phyloP scores from a whole-genome alignment of 92 coral and sea anemone genomes.

The Diadumene lineata region DNA sequence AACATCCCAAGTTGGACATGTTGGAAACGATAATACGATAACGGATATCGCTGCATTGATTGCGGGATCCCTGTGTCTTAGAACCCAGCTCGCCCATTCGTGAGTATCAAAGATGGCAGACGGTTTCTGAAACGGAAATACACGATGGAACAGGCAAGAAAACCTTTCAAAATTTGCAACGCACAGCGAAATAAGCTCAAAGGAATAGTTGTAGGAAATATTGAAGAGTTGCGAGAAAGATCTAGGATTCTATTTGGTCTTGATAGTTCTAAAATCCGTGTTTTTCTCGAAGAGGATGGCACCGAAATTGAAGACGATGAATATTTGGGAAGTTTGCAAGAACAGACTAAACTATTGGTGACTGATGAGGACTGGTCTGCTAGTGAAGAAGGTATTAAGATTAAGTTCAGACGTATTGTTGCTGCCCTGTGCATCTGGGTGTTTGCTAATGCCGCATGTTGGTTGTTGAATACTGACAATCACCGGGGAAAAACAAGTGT shows the following conservation, averaged over 20 bases:
- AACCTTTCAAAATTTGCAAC: slow-evolving; percentile 80
- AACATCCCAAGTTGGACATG: too few relatives aligned
- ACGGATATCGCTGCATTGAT: too few relatives aligned
- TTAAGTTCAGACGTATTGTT: too few relatives aligned
- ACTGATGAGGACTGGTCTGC: slow-evolving; percentile 69
- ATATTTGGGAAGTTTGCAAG: slow-evolving; percentile 71
- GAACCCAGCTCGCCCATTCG: slow-evolving; percentile 6
- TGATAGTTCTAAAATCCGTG: slow-evolving; percentile 50
- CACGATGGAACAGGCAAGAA: slow-evolving; percentile 9
- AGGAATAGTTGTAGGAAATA: slow-evolving; percentile 68
- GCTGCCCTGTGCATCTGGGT: too few relatives aligned
- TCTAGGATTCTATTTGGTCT: slow-evolving; percentile 52
- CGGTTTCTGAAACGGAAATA: not conserved
- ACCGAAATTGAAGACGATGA: slow-evolving; percentile 91
- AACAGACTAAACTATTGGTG: slow-evolving; percentile 79
- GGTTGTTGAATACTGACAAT: too few relatives aligned
- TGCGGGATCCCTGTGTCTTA: slow-evolving; percentile 6
- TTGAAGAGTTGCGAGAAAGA: slow-evolving; percentile 64
- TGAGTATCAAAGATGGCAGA: slow-evolving; percentile 45
- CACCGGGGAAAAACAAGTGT: too few relatives aligned
- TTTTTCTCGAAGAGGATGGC: slow-evolving; percentile 85
- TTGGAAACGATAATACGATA: too few relatives aligned
- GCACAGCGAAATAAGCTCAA: slow-evolving; percentile 56
- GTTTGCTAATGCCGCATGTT: too few relatives aligned
- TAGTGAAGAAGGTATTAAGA: slow-evolving; percentile 49